A percentile compares a stretch with the other conserved stretches of the same genome.
These are phyloP conservation scores for Pseudomugil tenellus DNA, from an alignment of 2,797 vertebrate species.

Conservation along the genomic window DNA sequence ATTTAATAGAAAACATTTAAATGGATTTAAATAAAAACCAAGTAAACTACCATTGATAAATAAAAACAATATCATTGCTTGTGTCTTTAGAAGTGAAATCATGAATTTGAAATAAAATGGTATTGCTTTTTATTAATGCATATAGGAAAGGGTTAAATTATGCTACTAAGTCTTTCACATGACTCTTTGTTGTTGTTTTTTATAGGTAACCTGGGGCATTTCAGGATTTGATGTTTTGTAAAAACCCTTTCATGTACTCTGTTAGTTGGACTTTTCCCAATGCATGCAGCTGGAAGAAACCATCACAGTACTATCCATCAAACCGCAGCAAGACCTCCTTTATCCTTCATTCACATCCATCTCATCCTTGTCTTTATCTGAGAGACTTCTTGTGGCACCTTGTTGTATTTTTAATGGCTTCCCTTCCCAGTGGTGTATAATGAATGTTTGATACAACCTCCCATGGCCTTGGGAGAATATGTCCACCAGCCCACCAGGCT, in stretches of 20 bases:
- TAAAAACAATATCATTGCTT: too few relatives aligned
- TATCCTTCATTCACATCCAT: constrained; percentile 1
- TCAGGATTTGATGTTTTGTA: constrained; percentile 33
- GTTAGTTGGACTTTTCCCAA: too few relatives aligned
- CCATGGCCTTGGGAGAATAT: constrained; percentile 47
- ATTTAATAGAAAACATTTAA: too few relatives aligned
- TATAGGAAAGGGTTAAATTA: too few relatives aligned
- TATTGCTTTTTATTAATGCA: too few relatives aligned
- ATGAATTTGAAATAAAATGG: too few relatives aligned
- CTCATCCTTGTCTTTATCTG: constrained; percentile 29
- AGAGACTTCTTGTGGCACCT: constrained; percentile 44
- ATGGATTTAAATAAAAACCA: too few relatives aligned
- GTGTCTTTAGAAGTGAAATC: too few relatives aligned
- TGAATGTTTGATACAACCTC: constrained; percentile 78
- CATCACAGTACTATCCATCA: constrained; percentile 13
- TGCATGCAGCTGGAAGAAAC: neutral
- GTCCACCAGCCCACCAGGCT: constrained; percentile 38
- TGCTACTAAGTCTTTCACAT: too few relatives aligned
- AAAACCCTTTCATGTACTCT: too few relatives aligned
- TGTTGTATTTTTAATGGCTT: constrained; percentile 76
- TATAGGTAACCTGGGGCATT: constrained; percentile 29
- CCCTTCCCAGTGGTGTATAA: constrained; percentile 63
- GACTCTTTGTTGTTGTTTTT: constrained; percentile 24
- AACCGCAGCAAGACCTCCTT: constrained; percentile 1
- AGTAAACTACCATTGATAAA: too few relatives aligned